Evolutionary conservation across 2,797 vertebrate genomes (phyloP).

Genomic region (Anabacerthia variegaticeps): DNA sequence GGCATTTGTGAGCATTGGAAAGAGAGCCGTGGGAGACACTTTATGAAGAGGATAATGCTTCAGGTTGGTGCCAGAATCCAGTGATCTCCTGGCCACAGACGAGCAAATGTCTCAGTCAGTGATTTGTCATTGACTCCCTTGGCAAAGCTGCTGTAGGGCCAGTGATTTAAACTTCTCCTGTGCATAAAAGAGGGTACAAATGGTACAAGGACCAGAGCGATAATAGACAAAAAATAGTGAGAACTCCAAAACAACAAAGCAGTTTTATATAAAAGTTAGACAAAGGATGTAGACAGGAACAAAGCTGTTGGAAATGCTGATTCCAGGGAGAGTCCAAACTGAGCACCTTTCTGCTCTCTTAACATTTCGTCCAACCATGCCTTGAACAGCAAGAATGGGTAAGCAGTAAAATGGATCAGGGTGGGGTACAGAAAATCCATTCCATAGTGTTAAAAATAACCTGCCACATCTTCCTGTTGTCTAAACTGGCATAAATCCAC

Average conservation of each 20-base stretch:
- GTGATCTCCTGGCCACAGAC: neutral
- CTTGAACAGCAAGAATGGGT: neutral
- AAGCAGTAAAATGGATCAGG: neutral
- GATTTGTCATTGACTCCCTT: neutral
- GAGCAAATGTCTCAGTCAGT: neutral
- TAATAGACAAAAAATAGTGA: neutral
- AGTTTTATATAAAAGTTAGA: neutral
- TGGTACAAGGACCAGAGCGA: neutral
- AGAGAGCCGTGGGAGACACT: neutral
- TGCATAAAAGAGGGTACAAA: neutral
- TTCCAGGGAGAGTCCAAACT: neutral
- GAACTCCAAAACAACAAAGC: neutral
- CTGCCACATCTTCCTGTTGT: neutral
- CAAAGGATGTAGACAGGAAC: neutral
- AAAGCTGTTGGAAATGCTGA: neutral
- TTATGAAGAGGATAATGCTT: neutral
- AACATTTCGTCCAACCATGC: neutral
- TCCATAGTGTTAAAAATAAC: neutral
- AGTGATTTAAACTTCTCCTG: neutral
- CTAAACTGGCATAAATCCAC: neutral
- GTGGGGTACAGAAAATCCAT: neutral
- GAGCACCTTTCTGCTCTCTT: neutral
- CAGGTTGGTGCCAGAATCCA: neutral
- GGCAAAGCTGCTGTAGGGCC: fast-evolving
- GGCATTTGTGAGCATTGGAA: neutral